Conservation (phyloP, 2,113 vertebrate genomes). For the Phoxinus phoxinus region DNA sequence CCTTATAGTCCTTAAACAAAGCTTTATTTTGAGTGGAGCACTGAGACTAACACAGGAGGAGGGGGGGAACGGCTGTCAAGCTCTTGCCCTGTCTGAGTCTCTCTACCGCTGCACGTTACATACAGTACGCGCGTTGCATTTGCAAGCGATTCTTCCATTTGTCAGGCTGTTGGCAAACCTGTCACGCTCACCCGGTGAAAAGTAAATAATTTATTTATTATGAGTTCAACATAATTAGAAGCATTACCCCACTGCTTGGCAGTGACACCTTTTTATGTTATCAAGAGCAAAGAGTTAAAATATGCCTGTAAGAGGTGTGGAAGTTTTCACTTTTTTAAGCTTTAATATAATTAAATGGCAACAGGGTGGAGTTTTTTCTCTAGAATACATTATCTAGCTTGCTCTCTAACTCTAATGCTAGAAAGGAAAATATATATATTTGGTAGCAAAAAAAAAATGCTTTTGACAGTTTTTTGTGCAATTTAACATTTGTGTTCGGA, state of each 20-base stretch:
- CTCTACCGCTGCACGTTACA: constrained; percentile 65
- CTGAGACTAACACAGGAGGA: constrained; percentile 63
- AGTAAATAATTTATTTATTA: constrained; percentile 79
- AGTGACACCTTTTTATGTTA: constrained; percentile 78
- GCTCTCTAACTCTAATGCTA: not conserved
- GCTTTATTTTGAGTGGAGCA: constrained; percentile 63
- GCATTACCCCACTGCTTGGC: constrained; percentile 69
- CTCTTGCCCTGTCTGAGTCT: constrained; percentile 69
- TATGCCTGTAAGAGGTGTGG: constrained; percentile 69
- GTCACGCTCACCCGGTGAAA: constrained; percentile 78
- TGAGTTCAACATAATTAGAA: constrained; percentile 81
- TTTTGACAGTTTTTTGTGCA: constrained; percentile 65
- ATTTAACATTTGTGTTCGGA: not conserved
- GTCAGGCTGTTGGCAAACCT: constrained; percentile 77
- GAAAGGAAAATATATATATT: constrained; percentile 55
- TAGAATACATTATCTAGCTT: constrained; percentile 31
- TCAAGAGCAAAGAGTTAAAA: constrained; percentile 73
- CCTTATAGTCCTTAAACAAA: constrained; percentile 73
- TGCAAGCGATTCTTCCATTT: constrained; percentile 68
- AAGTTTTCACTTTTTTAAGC: constrained; percentile 71
- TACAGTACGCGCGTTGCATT: constrained; percentile 59
- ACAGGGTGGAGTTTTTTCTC: constrained; percentile 46
- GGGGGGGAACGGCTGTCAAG: constrained; percentile 74
- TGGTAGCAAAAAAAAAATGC: constrained; percentile 54
- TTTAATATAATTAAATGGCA: constrained; percentile 79